Conservation (phyloP, 2,888 invertebrate species). For the Cryptocephalus primarius region DNA sequence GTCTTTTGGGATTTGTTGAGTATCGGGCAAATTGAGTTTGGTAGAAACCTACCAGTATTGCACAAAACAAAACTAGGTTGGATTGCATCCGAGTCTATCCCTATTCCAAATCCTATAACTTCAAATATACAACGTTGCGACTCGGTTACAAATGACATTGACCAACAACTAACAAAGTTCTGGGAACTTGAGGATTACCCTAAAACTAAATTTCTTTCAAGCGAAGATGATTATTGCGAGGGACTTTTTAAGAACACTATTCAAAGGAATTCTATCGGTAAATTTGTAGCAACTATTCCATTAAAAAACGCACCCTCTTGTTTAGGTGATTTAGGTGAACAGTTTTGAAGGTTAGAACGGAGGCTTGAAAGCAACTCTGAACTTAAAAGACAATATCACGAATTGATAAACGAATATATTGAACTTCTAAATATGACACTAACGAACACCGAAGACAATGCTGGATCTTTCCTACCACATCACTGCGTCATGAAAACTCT, state of each 20-base stretch:
- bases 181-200: neutral
- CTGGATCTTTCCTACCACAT: slow-evolving; percentile 11
- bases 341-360: neutral
- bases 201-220: neutral
- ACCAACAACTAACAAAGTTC: neutral
- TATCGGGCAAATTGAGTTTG: slow-evolving; percentile 4
- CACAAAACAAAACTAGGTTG: slow-evolving; percentile 3
- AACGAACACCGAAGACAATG: slow-evolving; percentile 1
- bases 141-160: too few species aligned
- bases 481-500: slow-evolving; percentile 16
- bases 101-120: too few species aligned
- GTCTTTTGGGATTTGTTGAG: slow-evolving; percentile 1
- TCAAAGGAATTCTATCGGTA: neutral
- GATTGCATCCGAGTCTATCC: neutral
- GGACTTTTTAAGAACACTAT: neutral
- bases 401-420: neutral
- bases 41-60: slow-evolving; percentile 2
- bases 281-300: neutral
- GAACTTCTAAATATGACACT: slow-evolving; percentile 7
- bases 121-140: too few species aligned
- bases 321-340: neutral
- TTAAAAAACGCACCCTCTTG: neutral
- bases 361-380: neutral
- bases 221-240: neutral
- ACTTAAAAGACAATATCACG: neutral